Evolutionary conservation across 2,113 vertebrate genomes (phyloP), one percentile per base, ranked within the genome.

Genomic region (Pyrgilauda ruficollis): DNA sequence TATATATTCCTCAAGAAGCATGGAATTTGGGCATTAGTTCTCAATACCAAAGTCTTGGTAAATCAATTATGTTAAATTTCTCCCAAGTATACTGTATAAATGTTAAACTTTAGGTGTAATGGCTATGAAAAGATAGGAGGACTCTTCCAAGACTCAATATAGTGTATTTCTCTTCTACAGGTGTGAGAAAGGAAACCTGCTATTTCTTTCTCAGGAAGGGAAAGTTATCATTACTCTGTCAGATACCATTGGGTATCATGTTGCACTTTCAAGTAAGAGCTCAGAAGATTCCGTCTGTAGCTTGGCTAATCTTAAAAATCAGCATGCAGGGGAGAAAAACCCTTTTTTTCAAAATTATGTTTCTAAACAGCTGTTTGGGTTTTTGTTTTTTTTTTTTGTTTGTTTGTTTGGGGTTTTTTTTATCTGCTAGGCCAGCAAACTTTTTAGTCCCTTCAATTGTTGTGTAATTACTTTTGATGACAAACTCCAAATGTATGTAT

Each of bases 251-350:
- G 78, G 70, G 26, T 37, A 35, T 88, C 64, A 56, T 63, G 35
- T 28, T 90, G n/a, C n/a, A 84, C 53, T 94, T 96, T 63, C 43
- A 96, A 90, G 53, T 5, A 70, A 62, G 63, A 43, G 27, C 92
- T 96, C 68, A 52, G 49, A 92, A 94, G 80, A 81, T 28, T 85
- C 27, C 43, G n/a, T 33, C 62, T 78, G 27, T 89, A 92, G 52
- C 74, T 46, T 53, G 20, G 33, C 7, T 81, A 74, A 80, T 85
- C 30, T 84, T 96, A 82, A 96, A 94, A 95, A 96, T 84, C 43
- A 92, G 7, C 39, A 55, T 82, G 26, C 7, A 64, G 82, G 41
- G 12, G 39, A 23, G 4, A 33, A 62, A 19, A 63, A 46, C 27
- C 22, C 5, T 85, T n/a, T 8, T 85, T n/a, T 8, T 66, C 20